phyloP scores from a whole-genome alignment of 2,888 invertebrate species.

The Apoda limacodes region DNA sequence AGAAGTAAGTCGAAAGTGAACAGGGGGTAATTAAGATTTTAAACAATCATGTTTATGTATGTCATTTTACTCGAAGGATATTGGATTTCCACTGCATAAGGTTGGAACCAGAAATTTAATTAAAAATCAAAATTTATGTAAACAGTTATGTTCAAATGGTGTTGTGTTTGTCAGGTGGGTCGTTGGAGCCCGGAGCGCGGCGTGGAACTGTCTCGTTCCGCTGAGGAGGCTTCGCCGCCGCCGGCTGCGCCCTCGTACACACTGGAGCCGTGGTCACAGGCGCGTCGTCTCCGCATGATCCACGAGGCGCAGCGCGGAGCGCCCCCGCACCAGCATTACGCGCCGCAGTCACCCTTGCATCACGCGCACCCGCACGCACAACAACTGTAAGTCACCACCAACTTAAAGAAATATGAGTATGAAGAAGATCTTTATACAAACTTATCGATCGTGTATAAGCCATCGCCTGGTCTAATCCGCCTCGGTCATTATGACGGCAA shows the following conservation, averaged over 20 bases:
- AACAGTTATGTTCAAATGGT: conserved; percentile 1
- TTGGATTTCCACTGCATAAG: too few species aligned
- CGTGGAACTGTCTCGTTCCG: conserved; percentile 45
- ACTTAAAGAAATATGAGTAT: too few species aligned
- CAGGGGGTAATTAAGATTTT: too few species aligned
- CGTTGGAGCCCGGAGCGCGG: conserved; percentile 54
- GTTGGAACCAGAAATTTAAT: too few species aligned
- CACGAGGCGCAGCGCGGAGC: conserved; percentile 50
- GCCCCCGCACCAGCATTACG: too few species aligned
- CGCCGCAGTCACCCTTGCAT: too few species aligned
- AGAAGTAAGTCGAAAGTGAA: too few species aligned
- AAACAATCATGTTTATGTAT: neutral
- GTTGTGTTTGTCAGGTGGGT: conserved; percentile 34
- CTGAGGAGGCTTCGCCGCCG: conserved; percentile 36
- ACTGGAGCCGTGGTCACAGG: conserved; percentile 60
- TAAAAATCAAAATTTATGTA: too few species aligned
- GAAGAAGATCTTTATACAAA: neutral
- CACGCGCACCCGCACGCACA: too few species aligned
- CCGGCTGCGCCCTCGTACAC: conserved; percentile 46
- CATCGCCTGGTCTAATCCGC: too few species aligned
- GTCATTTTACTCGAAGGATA: neutral
- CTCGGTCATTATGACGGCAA: too few species aligned
- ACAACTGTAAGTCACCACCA: too few species aligned
- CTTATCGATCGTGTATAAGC: neutral
- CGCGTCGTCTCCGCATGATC: conserved; percentile 58